Conservation (phyloP, 1,140 invertebrate species). For the Mya arenaria region DNA sequence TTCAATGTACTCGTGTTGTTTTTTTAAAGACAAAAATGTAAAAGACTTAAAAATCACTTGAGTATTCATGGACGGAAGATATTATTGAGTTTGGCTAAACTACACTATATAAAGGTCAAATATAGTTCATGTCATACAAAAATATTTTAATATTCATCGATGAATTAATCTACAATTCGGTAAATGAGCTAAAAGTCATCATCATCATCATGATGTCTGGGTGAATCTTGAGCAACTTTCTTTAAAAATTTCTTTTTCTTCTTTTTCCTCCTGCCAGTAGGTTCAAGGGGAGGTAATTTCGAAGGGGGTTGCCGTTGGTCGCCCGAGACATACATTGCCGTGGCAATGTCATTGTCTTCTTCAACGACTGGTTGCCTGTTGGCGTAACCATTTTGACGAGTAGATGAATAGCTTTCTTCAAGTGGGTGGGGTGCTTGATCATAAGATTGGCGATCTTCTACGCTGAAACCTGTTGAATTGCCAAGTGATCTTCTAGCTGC, state of each 20-base stretch:
- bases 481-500: background rate
- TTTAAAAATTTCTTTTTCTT: constrained; percentile 66
- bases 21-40: too few species aligned
- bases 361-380: constrained; percentile 9
- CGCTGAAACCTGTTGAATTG: background rate
- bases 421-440: constrained; percentile 25
- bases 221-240: constrained; percentile 49
- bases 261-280: constrained; percentile 52
- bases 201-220: constrained; percentile 31
- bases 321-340: constrained; percentile 13
- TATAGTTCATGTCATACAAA: too few species aligned
- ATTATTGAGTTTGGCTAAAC: too few species aligned
- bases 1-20: too few species aligned
- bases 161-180: too few species aligned
- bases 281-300: constrained; percentile 55
- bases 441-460: constrained; percentile 8
- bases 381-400: background rate
- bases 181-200: background rate
- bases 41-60: too few species aligned
- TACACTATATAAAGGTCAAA: too few species aligned
- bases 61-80: too few species aligned
- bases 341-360: constrained; percentile 42
- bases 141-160: too few species aligned
- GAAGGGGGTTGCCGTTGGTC: background rate
- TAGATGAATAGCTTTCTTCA: constrained; percentile 10